phyloP scores from a whole-genome alignment of 2,113 vertebrate species.

The Columba janthina region DNA sequence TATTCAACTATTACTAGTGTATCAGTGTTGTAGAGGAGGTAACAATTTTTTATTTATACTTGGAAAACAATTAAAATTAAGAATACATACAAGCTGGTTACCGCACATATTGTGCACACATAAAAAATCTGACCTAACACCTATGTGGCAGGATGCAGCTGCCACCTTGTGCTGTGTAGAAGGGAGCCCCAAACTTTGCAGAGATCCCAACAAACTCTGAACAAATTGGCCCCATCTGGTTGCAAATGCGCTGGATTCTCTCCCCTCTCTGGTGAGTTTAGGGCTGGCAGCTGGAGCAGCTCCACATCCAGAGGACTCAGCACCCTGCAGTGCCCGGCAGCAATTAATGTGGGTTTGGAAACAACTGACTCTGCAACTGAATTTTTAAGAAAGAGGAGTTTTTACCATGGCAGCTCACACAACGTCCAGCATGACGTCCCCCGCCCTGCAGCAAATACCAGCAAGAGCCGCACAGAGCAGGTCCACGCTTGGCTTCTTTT shows the following conservation, averaged over 20 bases:
- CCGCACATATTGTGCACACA: fast-evolving
- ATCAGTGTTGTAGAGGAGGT: background rate
- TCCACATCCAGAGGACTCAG: background rate
- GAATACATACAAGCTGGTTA: fast-evolving
- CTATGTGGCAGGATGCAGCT: fast-evolving
- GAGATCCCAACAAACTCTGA: background rate
- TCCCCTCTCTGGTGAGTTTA: fast-evolving
- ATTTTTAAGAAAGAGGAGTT: background rate
- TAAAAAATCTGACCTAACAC: background rate
- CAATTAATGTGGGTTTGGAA: background rate
- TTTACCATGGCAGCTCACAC: background rate
- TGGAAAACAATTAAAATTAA: background rate
- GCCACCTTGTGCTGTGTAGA: fast-evolving
- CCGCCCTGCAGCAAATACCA: background rate
- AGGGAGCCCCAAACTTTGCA: background rate
- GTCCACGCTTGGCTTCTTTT: background rate
- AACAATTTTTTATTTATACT: background rate
- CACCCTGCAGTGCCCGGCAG: fast-evolving
- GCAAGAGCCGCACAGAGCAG: background rate
- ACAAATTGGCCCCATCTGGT: fast-evolving
- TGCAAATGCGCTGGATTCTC: fast-evolving
- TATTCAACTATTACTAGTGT: background rate
- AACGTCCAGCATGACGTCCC: background rate
- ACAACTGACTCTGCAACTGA: background rate
- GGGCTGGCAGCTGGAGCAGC: background rate